phyloP scores from a whole-genome alignment of 1,140 invertebrate species.

The Heliconius himera region DNA sequence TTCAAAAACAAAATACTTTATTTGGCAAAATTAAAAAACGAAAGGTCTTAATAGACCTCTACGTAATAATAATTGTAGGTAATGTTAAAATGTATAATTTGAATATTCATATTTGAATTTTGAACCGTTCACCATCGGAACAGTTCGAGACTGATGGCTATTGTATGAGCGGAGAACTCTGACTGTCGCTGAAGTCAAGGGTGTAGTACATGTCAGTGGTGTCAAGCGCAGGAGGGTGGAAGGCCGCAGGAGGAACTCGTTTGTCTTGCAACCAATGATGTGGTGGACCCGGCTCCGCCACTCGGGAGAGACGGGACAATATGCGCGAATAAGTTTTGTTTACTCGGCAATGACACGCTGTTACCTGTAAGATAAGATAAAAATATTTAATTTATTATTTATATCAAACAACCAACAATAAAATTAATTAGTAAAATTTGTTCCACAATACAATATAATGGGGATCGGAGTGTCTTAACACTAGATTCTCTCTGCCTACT shows the following conservation, averaged over 20 bases:
- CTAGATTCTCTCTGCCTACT: too few relatives aligned
- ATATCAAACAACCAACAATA: too few relatives aligned
- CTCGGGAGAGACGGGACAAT: constrained; percentile 73
- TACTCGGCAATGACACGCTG: constrained; percentile 86
- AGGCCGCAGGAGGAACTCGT: constrained; percentile 53
- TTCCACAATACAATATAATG: not conserved
- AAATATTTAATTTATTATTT: not conserved
- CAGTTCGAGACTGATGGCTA: constrained; percentile 79
- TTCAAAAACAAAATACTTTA: not conserved
- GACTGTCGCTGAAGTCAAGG: constrained; percentile 87
- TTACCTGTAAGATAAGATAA: constrained; percentile 73
- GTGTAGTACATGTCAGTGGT: constrained; percentile 88
- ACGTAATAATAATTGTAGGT: not conserved
- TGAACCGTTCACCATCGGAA: constrained; percentile 75
- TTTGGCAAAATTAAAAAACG: not conserved
- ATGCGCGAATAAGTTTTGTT: constrained; percentile 85
- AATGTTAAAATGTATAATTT: not conserved
- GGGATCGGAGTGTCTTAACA: too few relatives aligned
- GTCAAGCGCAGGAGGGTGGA: constrained; percentile 76
- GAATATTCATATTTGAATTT: constrained; percentile 62
- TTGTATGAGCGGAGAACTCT: constrained; percentile 87
- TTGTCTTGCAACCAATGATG: constrained; percentile 80
- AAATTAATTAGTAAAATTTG: not conserved
- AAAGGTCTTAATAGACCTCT: not conserved
- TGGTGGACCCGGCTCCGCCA: constrained; percentile 64